These are phyloP conservation scores for Heterochromis multidens DNA, from an alignment of 2,113 vertebrate species.

Conservation along the genomic window DNA sequence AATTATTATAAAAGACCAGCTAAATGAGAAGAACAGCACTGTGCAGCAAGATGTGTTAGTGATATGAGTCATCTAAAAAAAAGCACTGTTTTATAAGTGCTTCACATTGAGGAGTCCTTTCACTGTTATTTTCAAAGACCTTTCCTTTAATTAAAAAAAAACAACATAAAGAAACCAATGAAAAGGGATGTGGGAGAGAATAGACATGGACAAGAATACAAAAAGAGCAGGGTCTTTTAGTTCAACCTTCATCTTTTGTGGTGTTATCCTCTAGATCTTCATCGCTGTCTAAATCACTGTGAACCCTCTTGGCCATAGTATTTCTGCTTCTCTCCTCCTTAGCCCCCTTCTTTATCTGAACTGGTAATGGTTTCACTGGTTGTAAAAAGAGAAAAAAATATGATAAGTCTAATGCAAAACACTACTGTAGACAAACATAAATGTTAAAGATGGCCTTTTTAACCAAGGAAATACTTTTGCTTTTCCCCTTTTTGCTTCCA, in stretches of 20 bases:
- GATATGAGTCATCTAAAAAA: constrained; percentile 2
- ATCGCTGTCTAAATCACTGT: constrained; percentile 89
- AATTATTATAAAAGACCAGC: constrained; percentile 31
- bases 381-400: constrained; percentile 12
- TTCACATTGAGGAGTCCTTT: constrained; percentile 10
- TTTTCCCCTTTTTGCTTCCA: neutral
- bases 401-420: neutral
- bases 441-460: neutral
- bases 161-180: constrained; percentile 13
- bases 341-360: constrained; percentile 83
- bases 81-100: neutral
- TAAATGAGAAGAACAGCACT: constrained; percentile 23
- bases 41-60: constrained; percentile 36
- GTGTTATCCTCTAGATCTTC: constrained; percentile 89
- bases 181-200: constrained; percentile 12
- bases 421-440: neutral
- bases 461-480: neutral
- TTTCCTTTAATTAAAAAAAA: constrained; percentile 24
- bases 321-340: constrained; percentile 85
- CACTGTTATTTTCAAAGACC: constrained; percentile 1
- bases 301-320: constrained; percentile 85
- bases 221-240: constrained; percentile 6
- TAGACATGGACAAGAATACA: constrained; percentile 24
- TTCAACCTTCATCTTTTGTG: constrained; percentile 77
- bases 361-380: constrained; percentile 85